Evolutionary conservation across 2,888 invertebrate genomes (phyloP).

Genomic region (Chaitophorus viminalis): DNA sequence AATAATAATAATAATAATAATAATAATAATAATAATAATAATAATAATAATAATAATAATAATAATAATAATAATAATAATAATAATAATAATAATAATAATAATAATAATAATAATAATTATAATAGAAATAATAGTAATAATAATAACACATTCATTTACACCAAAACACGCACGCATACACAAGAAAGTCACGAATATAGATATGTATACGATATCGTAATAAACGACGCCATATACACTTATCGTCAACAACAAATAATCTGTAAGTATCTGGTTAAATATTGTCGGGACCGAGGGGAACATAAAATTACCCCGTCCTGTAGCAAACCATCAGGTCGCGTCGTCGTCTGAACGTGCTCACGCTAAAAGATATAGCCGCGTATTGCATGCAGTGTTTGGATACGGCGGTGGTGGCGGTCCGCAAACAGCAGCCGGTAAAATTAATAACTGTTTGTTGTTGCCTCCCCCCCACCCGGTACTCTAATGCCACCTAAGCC

Average conservation of each 20-base stretch:
- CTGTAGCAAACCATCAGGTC: too few species aligned
- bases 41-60: too few species aligned
- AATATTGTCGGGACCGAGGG: background rate
- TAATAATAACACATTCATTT: too few species aligned
- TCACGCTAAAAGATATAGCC: background rate
- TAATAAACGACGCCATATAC: background rate
- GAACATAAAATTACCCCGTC: conserved; percentile 14
- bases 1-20: too few species aligned
- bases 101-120: too few species aligned
- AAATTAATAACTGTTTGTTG: conserved; percentile 53
- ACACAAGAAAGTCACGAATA: background rate
- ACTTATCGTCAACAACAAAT: conserved; percentile 44
- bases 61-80: too few species aligned
- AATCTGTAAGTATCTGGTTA: conserved; percentile 32
- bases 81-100: too few species aligned
- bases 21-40: too few species aligned
- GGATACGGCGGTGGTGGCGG: conserved; percentile 14
- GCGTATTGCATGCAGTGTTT: conserved; percentile 5
- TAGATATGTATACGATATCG: background rate
- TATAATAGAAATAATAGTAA: too few species aligned
- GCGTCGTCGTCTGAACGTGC: background rate
- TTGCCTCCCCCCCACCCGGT: background rate
- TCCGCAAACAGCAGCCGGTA: conserved; percentile 18
- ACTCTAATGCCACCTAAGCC: background rate
- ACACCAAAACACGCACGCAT: too few species aligned